Base-by-base conservation (phyloP, 2,113 vertebrate species). In the Dascyllus trimaculatus region DNA sequence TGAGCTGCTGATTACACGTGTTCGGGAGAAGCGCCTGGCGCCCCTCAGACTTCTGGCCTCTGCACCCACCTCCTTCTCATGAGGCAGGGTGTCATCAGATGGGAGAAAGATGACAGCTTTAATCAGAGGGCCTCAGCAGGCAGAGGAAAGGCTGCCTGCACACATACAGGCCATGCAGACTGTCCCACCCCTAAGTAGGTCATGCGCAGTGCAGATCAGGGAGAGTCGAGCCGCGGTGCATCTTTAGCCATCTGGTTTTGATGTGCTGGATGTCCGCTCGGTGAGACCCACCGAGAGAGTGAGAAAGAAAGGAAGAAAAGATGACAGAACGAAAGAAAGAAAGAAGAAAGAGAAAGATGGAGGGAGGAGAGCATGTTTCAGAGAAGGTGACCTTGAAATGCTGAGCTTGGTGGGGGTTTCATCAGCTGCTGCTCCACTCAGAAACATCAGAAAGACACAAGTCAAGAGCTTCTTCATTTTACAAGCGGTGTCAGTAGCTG, bases 221-320 rank as follows among this genome's bases (percentile, higher is more conserved):
- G 62, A 43, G 58, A 65, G 89, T 91, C 56, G 29, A 65, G 90
- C 81, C 74, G 88, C 80, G 85, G 86, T 89, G 91, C 75, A 78
- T 95, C 93, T 94, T 95, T 90, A 86, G 92, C 96, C 96, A 96
- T 97, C 97, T 98, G 96, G 94, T 93, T 90, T 61, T 90, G 83
- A 94, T 78, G 84, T 92, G 95, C 82, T 84, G 90, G 95, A 95
- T 95, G 94, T 78, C 81, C 75, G 68, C 82, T 76, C 65, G 32
- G 65, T 84, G 81, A 87, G 78, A 81, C 76, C 75, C 71, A 40
- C 54, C 14, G 78, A 82, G 78, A 91, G 80, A 81, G 75, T n/a
- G 64, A 25, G 53, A 74, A 51, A 46, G 71, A 60, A 21, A 8
- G 59, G 52, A 57, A 25, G 51, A 13, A 38, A 4, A 18, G 58